phyloP scores from a whole-genome alignment of 64 coral and sea anemone species.

The Stichodactyla mertensii region DNA sequence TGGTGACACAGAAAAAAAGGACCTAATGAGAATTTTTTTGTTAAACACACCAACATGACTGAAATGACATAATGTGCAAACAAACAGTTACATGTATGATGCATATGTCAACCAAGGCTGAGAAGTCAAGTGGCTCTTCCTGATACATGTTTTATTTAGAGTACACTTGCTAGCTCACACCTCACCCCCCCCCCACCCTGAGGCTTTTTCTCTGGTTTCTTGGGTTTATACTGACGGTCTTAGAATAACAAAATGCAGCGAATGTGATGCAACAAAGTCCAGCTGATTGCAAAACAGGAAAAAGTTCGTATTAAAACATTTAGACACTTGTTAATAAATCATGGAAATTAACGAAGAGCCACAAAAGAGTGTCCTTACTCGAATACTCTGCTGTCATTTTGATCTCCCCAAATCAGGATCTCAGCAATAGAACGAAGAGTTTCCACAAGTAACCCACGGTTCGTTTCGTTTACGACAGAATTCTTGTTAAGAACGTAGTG shows the following conservation, averaged over 20 bases:
- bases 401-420: constrained; percentile 95
- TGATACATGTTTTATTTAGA: too few relatives aligned
- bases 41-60: too few relatives aligned
- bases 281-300: background rate
- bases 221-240: too few relatives aligned
- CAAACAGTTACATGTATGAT: too few relatives aligned
- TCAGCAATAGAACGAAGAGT: constrained; percentile 90
- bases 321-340: background rate
- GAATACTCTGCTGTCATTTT: constrained; percentile 96
- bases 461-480: constrained; percentile 86
- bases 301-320: background rate
- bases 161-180: too few relatives aligned
- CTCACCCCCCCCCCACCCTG: too few relatives aligned
- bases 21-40: too few relatives aligned
- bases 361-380: constrained; percentile 50
- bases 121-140: too few relatives aligned
- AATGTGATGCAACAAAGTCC: background rate
- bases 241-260: background rate
- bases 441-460: constrained; percentile 85
- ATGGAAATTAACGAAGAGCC: background rate
- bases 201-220: too few relatives aligned
- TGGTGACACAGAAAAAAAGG: too few relatives aligned
- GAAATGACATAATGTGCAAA: too few relatives aligned
- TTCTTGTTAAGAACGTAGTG: constrained; percentile 97
- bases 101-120: too few relatives aligned